A percentile compares a stretch with the other conserved stretches of the same genome.
Evolutionary conservation across 2,113 vertebrate genomes (phyloP).

Genomic region (Spermophilus dauricus): DNA sequence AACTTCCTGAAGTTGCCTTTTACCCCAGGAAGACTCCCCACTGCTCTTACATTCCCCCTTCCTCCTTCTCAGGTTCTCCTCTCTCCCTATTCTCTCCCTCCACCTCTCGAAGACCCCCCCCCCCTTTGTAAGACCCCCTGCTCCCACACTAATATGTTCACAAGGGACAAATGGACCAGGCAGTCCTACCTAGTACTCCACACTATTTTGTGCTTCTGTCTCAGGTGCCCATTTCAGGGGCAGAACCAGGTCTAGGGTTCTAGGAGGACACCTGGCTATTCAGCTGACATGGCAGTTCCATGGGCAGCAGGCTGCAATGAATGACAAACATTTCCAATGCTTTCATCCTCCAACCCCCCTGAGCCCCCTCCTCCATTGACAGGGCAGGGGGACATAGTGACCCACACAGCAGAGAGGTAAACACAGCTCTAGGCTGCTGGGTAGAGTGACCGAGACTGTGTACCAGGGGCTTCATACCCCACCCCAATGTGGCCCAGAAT

Average conservation of each 20-base stretch:
- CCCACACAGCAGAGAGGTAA: background rate
- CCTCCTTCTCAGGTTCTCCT: background rate
- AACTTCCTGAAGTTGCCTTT: slow-evolving; percentile 16
- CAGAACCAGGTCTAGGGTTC: background rate
- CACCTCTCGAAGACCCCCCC: background rate
- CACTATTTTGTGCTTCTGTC: background rate
- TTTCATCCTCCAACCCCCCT: background rate
- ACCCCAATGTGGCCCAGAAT: background rate
- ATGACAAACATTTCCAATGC: background rate
- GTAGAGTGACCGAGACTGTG: background rate
- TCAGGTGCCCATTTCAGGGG: background rate
- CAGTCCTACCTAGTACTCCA: background rate
- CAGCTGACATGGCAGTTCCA: background rate
- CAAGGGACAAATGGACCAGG: background rate
- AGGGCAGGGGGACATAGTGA: background rate
- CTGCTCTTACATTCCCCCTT: background rate
- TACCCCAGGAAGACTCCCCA: background rate
- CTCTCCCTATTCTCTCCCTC: no score
- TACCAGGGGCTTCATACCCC: background rate
- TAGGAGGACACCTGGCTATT: background rate
- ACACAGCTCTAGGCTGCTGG: background rate
- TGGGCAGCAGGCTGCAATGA: background rate
- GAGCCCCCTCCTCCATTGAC: background rate
- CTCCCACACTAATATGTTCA: background rate
- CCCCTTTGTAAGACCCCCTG: background rate